Conservation (phyloP, 2,888 invertebrate genomes). For the Uropetala carovei region DNA sequence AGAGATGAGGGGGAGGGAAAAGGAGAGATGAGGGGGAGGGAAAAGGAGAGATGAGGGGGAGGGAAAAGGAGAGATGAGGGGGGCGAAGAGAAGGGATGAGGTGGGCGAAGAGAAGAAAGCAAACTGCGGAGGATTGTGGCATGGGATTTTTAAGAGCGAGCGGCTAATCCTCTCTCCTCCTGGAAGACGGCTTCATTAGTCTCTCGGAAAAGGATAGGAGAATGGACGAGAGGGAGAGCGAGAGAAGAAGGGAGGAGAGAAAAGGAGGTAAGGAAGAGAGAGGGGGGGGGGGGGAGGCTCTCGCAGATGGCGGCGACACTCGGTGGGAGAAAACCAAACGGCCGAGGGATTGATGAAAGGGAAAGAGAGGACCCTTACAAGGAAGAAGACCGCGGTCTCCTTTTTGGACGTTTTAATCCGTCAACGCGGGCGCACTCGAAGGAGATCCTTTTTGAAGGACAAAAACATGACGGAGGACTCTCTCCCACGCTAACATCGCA, state of each 20-base stretch:
- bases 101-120: not conserved
- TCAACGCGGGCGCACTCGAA: not conserved
- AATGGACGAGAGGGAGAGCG: not conserved
- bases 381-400: conserved; percentile 11
- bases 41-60: not conserved
- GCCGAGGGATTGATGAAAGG: not conserved
- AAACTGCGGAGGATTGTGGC: conserved; percentile 14
- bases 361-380: not conserved
- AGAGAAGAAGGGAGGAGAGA: not conserved
- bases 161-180: conserved; percentile 29
- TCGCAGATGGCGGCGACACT: not conserved
- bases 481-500: not conserved
- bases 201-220: not conserved
- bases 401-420: conserved; percentile 27
- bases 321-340: not conserved
- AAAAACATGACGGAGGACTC: conserved; percentile 21
- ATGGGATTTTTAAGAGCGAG: not conserved
- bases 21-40: not conserved
- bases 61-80: not conserved
- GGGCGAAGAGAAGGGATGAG: not conserved
- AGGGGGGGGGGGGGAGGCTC: not conserved
- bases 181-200: conserved; percentile 42
- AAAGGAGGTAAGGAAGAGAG: not conserved
- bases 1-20: not conserved
- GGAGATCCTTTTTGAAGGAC: not conserved